Base-by-base conservation (phyloP, 2,113 vertebrate species). In the Chionodraco myersi region DNA sequence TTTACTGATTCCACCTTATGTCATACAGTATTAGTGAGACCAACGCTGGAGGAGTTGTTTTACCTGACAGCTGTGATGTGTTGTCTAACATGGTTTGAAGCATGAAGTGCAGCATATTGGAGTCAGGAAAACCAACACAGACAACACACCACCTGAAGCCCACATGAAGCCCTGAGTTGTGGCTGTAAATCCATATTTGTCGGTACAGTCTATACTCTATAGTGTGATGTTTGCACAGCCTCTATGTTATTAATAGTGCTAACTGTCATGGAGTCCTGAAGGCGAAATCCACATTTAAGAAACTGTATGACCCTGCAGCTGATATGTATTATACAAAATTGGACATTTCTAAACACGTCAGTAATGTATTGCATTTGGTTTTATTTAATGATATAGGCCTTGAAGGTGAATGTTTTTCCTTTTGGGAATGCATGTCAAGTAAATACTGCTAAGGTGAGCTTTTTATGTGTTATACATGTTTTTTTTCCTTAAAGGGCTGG, bases 61-160 rank as follows among this genome's bases (percentile, higher is more conserved):
- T 30, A 59, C 54, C 75, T 86, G 90, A 83, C 82, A 81, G 66
- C 66, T 83, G 71, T 80, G 64, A 76, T 78, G 73, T 77, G 67
- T 54, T 63, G 47, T 68, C 75, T 77, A 64, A 63, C 73, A 67
- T 16, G 62, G 48, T 77, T 79, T 72, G 23, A 72, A 65, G 56
- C 47, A 26, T 49, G 54, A 72, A 45, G 51, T 64, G 78, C 41
- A 13, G 58, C 54, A 63, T 57, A 54, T 14, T 58, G 59, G 74
- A 63, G 54, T 68, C 30, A 30, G 52, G 64, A 71, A 83, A 75
- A 75, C 70, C 53, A 82, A 86, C 72, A 57, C 59, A 67, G 60
- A 64, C n/a, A 63, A 30, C 56, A 59, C 65, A 54, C 5, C 34
- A 66, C 4, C 52, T 53, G 26, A 68, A 83, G 36, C 6, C 6